Base-by-base conservation (phyloP, 2,797 vertebrate genomes). In the Xenops minutus region DNA sequence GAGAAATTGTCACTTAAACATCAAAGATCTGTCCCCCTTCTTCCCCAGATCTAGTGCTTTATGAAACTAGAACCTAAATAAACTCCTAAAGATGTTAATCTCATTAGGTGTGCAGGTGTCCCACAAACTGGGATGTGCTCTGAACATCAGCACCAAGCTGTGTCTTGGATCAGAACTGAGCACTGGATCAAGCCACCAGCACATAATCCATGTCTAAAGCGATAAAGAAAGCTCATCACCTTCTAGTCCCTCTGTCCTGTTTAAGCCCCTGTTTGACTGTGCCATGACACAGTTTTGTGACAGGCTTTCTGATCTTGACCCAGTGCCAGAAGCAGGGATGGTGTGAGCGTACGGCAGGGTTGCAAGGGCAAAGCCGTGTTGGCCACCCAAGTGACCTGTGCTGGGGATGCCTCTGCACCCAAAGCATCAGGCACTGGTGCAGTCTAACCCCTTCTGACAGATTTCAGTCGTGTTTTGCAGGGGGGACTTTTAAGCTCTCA, bases 331-430 rank as follows among this genome's bases (percentile, higher is more conserved):
- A 66, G 59, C 0, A 76, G 62, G n/a, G 55, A 75, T 3, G 9
- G 13, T 49, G 49, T 15, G 41, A 61, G 44, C 24, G 7, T 4
- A 59, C 34, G 24, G 11, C 81, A 84, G 41, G 26, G 69, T 23
- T 4, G 1, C 17, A 36, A 89, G 62, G 46, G 22, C 79, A 69
- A 61, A 82, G 63, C 54, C 81, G 37, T 41, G 34, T 10, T 6
- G 15, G 49, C 26, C 69, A 14, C 48, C 3, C 0, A 0, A 18
- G 29, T 4, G 54, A 20, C 5, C 9, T 0, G 0, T 32, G 29
- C 71, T 81, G 61, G 34, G 62, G 34, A 56, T 3, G 9, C 24
- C 22, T 62, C 39, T 73, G 43, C 34, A 41, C 26, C 3, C 2
- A 52, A 37, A 80, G 29, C 55, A 23, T 2, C 32, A 46, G 37